Percentiles rank a stretch among this genome's conserved stretches.
These are phyloP conservation scores for Myanophis thanlyinensis DNA, from an alignment of 2,113 vertebrate species.

Conservation along the genomic window DNA sequence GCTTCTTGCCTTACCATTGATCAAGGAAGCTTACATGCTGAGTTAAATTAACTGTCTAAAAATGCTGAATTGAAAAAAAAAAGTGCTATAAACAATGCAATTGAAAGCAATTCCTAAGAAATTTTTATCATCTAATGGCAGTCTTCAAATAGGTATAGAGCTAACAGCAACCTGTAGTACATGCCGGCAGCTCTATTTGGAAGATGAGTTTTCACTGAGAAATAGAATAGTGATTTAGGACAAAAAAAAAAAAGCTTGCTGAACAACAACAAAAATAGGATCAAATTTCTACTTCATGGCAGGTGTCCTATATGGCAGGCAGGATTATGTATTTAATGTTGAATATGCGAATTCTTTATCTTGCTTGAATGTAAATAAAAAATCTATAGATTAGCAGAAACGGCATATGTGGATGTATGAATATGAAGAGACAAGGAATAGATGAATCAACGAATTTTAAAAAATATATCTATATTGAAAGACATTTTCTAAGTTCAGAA, in stretches of 20 bases:
- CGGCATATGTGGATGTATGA: background rate
- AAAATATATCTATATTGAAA: background rate
- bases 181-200: constrained; percentile 20
- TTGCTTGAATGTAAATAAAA: constrained; percentile 12
- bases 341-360: background rate
- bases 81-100: constrained; percentile 22
- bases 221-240: constrained; percentile 36
- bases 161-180: constrained; percentile 14
- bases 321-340: constrained; percentile 4
- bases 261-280: constrained; percentile 15
- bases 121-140: constrained; percentile 27
- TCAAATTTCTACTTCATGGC: constrained; percentile 1
- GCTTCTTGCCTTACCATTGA: background rate
- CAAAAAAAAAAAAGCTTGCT: constrained; percentile 30
- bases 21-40: background rate
- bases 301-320: background rate
- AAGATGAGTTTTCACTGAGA: constrained; percentile 32
- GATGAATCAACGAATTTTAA: background rate
- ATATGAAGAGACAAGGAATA: background rate
- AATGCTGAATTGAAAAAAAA: constrained; percentile 13
- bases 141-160: constrained; percentile 16
- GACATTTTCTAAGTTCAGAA: background rate
- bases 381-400: background rate
- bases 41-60: background rate
- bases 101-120: constrained; percentile 34